Base-by-base conservation (phyloP, 2,797 vertebrate genomes). In the Tokudaia tokunoshimensis region DNA sequence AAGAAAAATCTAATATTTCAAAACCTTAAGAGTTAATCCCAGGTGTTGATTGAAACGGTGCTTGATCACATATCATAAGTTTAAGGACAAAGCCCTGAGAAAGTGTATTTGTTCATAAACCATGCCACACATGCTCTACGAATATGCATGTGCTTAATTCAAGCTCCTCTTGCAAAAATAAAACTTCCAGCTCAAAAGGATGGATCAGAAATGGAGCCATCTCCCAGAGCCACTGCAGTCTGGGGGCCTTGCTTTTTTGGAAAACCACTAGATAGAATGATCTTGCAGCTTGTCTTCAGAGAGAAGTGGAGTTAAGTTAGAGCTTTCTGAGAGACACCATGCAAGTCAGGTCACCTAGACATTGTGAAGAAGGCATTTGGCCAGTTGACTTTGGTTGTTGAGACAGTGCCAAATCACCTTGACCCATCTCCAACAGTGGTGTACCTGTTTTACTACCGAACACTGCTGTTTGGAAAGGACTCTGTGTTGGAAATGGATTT, bases 391-490 rank as follows among this genome's bases (percentile, higher is more conserved):
- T 89, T 90, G 57, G 22, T 31, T 0, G 0, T 84, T 90, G 82
- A 72, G 41, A 34, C 0, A 76, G 24, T 5, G 63, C 76, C 65
- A 76, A 90, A 76, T 94, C 91, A 76, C 41, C 26, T 67, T 90
- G 65, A 55, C 22, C 70, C 63, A n/a, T 24, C 63, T 57, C 50
- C 37, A 70, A 70, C 44, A 87, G 57, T 70, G 70, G 82, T 31
- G 47, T 76, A 75, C 20, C 76, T 80, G 92, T 44, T 94, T 95
- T 15, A 83, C 55, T 59, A 74, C 31, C 72, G 55, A 75, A 55
- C n/a, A 31, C 15, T 86, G 67, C 67, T 72, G 65, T 55, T 31
- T 90, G 47, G 70, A 85, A 97, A 94, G 74, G 83, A 87, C 61
- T 83, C n/a, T 20, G n/a, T 11, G 19, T 26, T 52, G 24, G 61